Conservation (phyloP, 2,888 invertebrate genomes). For the Sphaerophoria taeniata region DNA sequence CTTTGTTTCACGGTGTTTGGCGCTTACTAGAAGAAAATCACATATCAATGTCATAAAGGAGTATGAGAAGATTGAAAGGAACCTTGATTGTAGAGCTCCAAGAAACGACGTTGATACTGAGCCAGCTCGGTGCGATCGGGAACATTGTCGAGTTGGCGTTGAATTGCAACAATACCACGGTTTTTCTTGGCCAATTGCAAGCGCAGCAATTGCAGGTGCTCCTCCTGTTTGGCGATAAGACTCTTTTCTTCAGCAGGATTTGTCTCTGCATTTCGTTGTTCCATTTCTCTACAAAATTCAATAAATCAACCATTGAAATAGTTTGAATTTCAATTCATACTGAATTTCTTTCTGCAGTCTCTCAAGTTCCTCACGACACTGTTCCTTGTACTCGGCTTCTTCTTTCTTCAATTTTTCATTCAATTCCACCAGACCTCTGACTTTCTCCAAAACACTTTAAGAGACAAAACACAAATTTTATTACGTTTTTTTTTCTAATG, state of each 20-base stretch:
- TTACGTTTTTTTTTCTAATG: too few relatives aligned
- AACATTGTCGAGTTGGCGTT: constrained; percentile 94
- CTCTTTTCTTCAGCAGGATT: constrained; percentile 84
- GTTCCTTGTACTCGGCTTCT: constrained; percentile 89
- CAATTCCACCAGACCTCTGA: constrained; percentile 86
- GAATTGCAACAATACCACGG: constrained; percentile 90
- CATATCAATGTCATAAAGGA: neutral
- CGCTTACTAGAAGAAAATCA: constrained; percentile 87
- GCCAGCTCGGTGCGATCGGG: constrained; percentile 96
- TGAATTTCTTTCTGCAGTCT: constrained; percentile 82
- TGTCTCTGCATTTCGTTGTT: constrained; percentile 82
- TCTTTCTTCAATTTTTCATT: constrained; percentile 89
- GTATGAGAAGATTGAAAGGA: constrained; percentile 21
- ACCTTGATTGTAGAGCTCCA: constrained; percentile 98
- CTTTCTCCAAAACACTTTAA: constrained; percentile 82
- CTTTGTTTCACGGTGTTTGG: constrained; percentile 98
- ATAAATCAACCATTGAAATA: neutral
- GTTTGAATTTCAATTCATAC: constrained; percentile 75
- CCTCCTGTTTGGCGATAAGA: constrained; percentile 86
- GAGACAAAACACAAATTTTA: neutral
- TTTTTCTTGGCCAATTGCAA: constrained; percentile 91
- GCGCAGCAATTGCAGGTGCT: constrained; percentile 86
- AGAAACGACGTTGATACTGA: constrained; percentile 97
- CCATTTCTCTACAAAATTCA: constrained; percentile 81
- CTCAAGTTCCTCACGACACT: constrained; percentile 87